phyloP scores from a whole-genome alignment of 2,888 invertebrate species.

The Drosophila leonis region DNA sequence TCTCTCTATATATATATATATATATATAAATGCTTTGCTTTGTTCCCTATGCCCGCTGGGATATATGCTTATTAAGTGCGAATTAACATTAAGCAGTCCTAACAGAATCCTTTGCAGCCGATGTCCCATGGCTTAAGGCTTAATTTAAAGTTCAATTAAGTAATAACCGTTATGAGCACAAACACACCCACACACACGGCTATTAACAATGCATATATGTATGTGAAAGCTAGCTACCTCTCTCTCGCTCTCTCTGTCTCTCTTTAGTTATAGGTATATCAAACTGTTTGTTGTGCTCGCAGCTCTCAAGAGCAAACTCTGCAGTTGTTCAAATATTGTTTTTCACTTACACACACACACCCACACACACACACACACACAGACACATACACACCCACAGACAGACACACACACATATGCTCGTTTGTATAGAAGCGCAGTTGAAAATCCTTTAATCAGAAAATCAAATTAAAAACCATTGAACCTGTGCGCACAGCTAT shows the following conservation, averaged over 20 bases:
- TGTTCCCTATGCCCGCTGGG: slow-evolving; percentile 8
- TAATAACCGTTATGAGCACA: slow-evolving; percentile 59
- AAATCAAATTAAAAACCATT: slow-evolving; percentile 66
- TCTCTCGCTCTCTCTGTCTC: neutral
- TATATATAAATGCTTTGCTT: slow-evolving; percentile 8
- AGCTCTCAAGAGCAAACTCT: slow-evolving; percentile 28
- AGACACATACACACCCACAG: slow-evolving; percentile 27
- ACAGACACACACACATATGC: slow-evolving; percentile 6
- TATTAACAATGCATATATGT: slow-evolving; percentile 19
- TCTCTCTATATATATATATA: neutral
- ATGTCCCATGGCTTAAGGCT: slow-evolving; percentile 37
- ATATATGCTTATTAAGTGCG: slow-evolving; percentile 48
- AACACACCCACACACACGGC: slow-evolving; percentile 14
- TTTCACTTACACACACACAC: slow-evolving; percentile 56
- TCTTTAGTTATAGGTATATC: slow-evolving; percentile 16
- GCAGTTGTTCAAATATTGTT: slow-evolving; percentile 73
- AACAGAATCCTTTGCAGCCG: slow-evolving; percentile 31
- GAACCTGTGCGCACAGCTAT: slow-evolving; percentile 29
- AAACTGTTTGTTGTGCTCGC: slow-evolving; percentile 31
- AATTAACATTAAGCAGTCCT: slow-evolving; percentile 50
- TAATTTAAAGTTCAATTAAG: slow-evolving; percentile 70
- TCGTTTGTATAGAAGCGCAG: slow-evolving; percentile 12
- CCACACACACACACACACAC: slow-evolving; percentile 3
- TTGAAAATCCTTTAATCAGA: slow-evolving; percentile 57
- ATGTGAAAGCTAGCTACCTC: neutral